phyloP scores from a whole-genome alignment of 2,888 invertebrate genomes.

The Cerastoderma edule region DNA sequence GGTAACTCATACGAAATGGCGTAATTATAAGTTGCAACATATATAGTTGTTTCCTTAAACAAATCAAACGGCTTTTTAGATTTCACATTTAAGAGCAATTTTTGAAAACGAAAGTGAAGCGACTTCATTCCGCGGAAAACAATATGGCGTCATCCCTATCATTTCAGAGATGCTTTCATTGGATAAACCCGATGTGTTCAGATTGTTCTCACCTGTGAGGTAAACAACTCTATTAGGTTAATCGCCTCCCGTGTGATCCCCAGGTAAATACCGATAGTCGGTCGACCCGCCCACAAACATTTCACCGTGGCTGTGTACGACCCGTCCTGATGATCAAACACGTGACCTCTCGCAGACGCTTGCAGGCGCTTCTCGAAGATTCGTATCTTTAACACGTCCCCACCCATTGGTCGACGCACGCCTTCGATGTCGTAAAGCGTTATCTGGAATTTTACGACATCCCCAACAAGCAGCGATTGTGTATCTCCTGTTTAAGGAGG shows the following conservation, averaged over 20 bases:
- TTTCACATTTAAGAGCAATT: too few relatives aligned
- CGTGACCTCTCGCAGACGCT: not conserved
- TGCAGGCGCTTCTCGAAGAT: not conserved
- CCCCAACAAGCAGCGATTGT: too few relatives aligned
- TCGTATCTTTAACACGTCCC: conserved; percentile 1
- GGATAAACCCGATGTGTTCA: too few relatives aligned
- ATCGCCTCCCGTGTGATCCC: not conserved
- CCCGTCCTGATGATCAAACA: conserved; percentile 9
- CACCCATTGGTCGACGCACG: not conserved
- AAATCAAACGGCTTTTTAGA: too few relatives aligned
- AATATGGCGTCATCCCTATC: too few relatives aligned
- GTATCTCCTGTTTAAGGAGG: too few relatives aligned
- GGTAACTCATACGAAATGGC: too few relatives aligned
- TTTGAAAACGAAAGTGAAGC: too few relatives aligned
- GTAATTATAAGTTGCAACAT: too few relatives aligned
- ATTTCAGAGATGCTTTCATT: too few relatives aligned
- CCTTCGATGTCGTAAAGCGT: not conserved
- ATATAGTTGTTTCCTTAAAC: too few relatives aligned
- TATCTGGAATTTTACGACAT: not conserved
- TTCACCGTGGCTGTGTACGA: not conserved
- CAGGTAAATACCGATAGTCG: conserved; percentile 8
- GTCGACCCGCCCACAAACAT: conserved; percentile 12
- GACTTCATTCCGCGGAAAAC: too few relatives aligned
- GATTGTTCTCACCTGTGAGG: not conserved
- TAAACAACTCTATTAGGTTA: not conserved